Conservation (phyloP, 2,113 vertebrate species). For the Ictalurus punctatus region DNA sequence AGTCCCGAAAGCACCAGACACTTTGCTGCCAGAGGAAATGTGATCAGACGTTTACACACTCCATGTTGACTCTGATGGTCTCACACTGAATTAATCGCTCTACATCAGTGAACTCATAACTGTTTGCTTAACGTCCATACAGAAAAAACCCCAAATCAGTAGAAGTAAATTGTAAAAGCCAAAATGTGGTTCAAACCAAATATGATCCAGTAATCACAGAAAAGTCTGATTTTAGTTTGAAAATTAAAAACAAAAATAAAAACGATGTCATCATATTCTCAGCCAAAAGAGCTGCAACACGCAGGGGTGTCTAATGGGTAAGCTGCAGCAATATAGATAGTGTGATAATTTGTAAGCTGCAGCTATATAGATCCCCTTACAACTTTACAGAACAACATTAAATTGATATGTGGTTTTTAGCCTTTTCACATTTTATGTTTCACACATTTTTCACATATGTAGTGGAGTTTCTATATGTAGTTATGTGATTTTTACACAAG, state of each 20-base stretch:
- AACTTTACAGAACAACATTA: neutral
- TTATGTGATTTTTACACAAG: too few relatives aligned
- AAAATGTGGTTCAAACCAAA: neutral
- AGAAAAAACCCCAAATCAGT: neutral
- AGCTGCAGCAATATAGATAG: neutral
- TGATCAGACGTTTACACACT: constrained; percentile 43
- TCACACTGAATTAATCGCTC: constrained; percentile 12
- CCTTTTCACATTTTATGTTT: neutral
- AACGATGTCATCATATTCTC: neutral
- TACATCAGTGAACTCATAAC: neutral
- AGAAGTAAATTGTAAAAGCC: neutral
- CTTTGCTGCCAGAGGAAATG: constrained; percentile 41
- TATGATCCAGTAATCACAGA: neutral
- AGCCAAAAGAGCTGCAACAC: neutral
- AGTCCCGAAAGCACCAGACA: constrained; percentile 43
- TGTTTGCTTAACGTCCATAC: constrained; percentile 14
- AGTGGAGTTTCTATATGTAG: neutral
- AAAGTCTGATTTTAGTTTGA: neutral
- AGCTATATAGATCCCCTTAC: too few relatives aligned
- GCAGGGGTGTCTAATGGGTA: neutral
- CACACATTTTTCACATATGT: neutral
- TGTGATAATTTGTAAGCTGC: too few relatives aligned
- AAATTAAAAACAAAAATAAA: neutral
- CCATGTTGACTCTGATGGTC: constrained; percentile 23
- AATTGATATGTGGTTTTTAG: neutral